Evolutionary conservation across 2,888 invertebrate genomes (phyloP), one percentile per base, ranked within the genome.

Genomic region (Geophilus truncorum): DNA sequence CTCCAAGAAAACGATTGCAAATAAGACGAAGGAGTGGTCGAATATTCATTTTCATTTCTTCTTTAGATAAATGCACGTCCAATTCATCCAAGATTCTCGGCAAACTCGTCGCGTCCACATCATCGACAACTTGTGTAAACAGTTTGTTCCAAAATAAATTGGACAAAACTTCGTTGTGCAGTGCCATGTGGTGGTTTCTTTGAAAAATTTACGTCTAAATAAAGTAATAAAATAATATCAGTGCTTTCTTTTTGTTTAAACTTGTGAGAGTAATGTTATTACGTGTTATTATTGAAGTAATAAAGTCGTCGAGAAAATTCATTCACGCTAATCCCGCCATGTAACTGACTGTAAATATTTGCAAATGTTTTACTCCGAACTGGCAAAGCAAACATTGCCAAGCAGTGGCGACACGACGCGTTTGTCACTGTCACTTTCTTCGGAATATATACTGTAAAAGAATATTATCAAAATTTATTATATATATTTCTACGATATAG

Each of bases 381-480:
- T 98, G 0, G 98, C 96, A 89, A 99, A 99, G 86, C 98, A 98
- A 0, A 99, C 98, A 87, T 99, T 99, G 12, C 98, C 98, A 32
- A 92, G 87, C 18, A 94, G 88, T 0, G 94, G 94, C 0, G 94
- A 94, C 28, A 94, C 90, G 28, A 92, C 88, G 6, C 89, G 89
- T 0, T 91, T 89, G n/a, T 86, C 85, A n/a, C n/a, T n/a, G n/a
- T n/a, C n/a, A 28, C 83, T 82, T 62, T 90, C 90, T 0, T 92
- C 92, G 12, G 91, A 90, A 84, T 93, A 92, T 81, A 91, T 88
- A 84, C 90, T 91, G 84, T 82, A 87, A 85, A 82, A 82, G 81
- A 83, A 84, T 80, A 80, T 78, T 57, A 82, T 28, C 15, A 81
- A 10, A 32, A 81, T 81, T n/a, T n/a, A n/a, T n/a, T n/a, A n/a